Conservation (phyloP, 1,140 invertebrate genomes). For the Lordiphosa stackelbergi region DNA sequence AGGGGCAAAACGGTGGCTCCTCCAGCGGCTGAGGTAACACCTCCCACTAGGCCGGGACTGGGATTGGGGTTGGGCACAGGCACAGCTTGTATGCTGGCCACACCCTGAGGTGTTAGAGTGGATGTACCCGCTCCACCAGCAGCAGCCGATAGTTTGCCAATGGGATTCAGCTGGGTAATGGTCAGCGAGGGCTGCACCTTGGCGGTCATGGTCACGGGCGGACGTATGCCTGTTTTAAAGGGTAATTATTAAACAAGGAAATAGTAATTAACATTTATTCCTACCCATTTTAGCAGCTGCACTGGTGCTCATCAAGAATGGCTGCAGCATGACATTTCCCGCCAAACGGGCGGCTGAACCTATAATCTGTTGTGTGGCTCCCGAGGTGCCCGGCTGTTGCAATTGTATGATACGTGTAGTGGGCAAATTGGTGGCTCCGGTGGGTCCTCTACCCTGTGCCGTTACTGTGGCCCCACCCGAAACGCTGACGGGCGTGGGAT, state of each 20-base stretch:
- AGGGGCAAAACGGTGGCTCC: slow-evolving; percentile 68
- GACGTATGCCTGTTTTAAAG: slow-evolving; percentile 44
- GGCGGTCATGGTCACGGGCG: slow-evolving; percentile 69
- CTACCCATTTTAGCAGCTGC: slow-evolving; percentile 67
- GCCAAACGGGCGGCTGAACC: slow-evolving; percentile 58
- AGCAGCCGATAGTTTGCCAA: slow-evolving; percentile 54
- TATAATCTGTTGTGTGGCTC: slow-evolving; percentile 63
- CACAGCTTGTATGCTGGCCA: slow-evolving; percentile 66
- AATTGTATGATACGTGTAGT: slow-evolving; percentile 75
- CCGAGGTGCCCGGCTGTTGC: slow-evolving; percentile 66
- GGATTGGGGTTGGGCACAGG: slow-evolving; percentile 41
- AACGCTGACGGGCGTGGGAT: slow-evolving; percentile 49
- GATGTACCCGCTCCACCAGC: slow-evolving; percentile 16
- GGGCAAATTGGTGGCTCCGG: slow-evolving; percentile 56
- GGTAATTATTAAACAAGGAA: neutral
- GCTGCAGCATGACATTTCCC: slow-evolving; percentile 71
- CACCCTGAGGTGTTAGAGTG: slow-evolving; percentile 52
- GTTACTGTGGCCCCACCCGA: slow-evolving; percentile 45
- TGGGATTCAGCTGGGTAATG: slow-evolving; percentile 70
- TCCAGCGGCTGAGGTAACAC: slow-evolving; percentile 43
- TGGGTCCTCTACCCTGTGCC: slow-evolving; percentile 40
- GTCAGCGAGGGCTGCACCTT: slow-evolving; percentile 75
- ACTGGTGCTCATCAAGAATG: slow-evolving; percentile 70
- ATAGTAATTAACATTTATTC: slow-evolving; percentile 82
- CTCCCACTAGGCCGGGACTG: slow-evolving; percentile 33